These are phyloP conservation scores for Acleris sparsana DNA, from an alignment of 2,888 invertebrate genomes.

Conservation along the genomic window DNA sequence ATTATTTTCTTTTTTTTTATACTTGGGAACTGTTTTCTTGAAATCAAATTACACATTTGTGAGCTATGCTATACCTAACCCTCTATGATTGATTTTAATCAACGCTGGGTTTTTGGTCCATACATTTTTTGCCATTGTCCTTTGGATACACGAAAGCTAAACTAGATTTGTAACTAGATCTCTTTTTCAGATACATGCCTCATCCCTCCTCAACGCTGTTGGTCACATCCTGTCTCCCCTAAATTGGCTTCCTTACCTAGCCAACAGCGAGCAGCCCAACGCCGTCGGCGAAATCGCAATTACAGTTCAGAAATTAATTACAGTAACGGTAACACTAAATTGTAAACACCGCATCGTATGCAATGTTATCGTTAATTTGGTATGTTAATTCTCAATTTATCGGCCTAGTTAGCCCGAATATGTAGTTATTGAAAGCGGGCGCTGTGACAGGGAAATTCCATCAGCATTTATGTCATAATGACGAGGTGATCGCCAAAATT, in stretches of 20 bases:
- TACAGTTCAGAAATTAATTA: conserved; percentile 15
- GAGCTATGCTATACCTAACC: too few relatives aligned
- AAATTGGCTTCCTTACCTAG: neutral
- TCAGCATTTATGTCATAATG: conserved; percentile 33
- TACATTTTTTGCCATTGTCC: too few relatives aligned
- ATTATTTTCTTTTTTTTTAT: too few relatives aligned
- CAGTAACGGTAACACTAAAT: conserved; percentile 7
- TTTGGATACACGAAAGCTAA: too few relatives aligned
- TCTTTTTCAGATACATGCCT: too few relatives aligned
- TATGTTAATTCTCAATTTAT: conserved; percentile 28
- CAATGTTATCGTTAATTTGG: conserved; percentile 29
- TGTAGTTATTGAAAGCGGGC: conserved; percentile 33
- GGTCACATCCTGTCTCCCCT: too few relatives aligned
- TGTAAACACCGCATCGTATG: conserved; percentile 14
- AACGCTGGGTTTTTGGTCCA: too few relatives aligned
- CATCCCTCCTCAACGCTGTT: too few relatives aligned
- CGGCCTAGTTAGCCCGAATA: conserved; percentile 21
- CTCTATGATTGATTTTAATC: too few relatives aligned
- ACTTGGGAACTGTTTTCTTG: too few relatives aligned
- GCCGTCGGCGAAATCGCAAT: conserved; percentile 2
- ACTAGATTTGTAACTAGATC: too few relatives aligned
- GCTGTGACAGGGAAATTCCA: conserved; percentile 36
- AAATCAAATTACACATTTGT: too few relatives aligned
- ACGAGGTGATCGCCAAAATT: conserved; percentile 30
- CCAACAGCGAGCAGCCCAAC: neutral